Evolutionary conservation across 2,888 invertebrate genomes (phyloP), one percentile per base, ranked within the genome.

Genomic region (Campoplex capitator): DNA sequence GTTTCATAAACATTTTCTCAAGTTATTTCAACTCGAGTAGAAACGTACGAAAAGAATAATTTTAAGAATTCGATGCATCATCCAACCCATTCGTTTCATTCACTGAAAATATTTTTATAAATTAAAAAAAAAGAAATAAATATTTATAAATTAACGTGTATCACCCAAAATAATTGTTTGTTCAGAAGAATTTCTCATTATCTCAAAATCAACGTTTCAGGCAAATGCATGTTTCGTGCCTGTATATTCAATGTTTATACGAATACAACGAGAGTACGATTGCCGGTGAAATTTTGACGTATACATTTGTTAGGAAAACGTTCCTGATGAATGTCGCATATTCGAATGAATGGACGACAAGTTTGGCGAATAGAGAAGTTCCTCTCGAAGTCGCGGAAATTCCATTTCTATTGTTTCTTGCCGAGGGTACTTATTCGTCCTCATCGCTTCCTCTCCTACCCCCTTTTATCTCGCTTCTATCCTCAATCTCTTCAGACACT

Each of bases 321-420:
- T 32, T 76, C 28, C 56, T 67, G 67, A 51, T 65, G 38, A 78
- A 62, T 70, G 51, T 13, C 23, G 48, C n/a, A n/a, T 76, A 62
- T 67, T 65, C 68, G 79, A 32, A 74, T 74, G 83, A 56, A 74
- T 74, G 48, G 71, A 23, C 79, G 76, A 80, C 79, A 78, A 86
- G 78, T 83, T 79, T 79, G 70, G 62, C 68, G 70, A 86, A 83
- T 45, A 75, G 62, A 86, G 62, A 86, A 86, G 75, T 82, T 80
- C 28, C 79, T 80, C 70, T 54, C 71, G 58, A 58, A 71, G 70
- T 80, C 71, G 79, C 67, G 83, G 58, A 83, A 86, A 86, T 83
- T 79, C 86, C 83, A 86, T 83, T 86, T 86, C 71, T 83, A 83
- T 83, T 86, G 86, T 86, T 86, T 80, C 83, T 83, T 79, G 79